Conservation (phyloP, 2,888 invertebrate genomes). For the Zygogramma bicolorata region DNA sequence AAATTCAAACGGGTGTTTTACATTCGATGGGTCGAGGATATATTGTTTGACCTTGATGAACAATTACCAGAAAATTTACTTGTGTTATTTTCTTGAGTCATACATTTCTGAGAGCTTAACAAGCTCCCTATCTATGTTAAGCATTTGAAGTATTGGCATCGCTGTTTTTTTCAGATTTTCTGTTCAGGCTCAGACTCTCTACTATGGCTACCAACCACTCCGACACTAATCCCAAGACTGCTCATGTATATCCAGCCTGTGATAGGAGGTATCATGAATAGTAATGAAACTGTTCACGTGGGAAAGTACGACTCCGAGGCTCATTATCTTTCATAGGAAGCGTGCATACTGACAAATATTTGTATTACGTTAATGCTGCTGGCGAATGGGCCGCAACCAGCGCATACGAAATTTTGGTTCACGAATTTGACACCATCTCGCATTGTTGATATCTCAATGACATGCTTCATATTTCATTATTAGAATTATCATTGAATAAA, state of each 20-base stretch:
- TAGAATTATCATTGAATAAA: too few relatives aligned
- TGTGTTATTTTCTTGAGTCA: too few relatives aligned
- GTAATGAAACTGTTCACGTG: constrained; percentile 1
- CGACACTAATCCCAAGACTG: not conserved
- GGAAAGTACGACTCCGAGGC: not conserved
- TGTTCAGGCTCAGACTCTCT: not conserved
- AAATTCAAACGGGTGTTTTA: too few relatives aligned
- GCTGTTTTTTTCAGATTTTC: constrained; percentile 18
- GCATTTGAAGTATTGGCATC: too few relatives aligned
- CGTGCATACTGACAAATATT: constrained; percentile 3
- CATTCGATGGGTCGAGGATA: too few relatives aligned
- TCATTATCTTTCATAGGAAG: constrained; percentile 6
- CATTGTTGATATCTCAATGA: too few relatives aligned
- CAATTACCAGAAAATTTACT: too few relatives aligned
- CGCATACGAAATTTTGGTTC: not conserved
- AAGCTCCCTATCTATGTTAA: too few relatives aligned
- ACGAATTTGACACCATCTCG: not conserved
- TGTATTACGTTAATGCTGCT: not conserved
- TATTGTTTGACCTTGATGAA: too few relatives aligned
- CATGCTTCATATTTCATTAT: too few relatives aligned
- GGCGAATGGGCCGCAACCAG: not conserved
- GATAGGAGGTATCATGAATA: constrained; percentile 1
- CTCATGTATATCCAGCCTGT: not conserved
- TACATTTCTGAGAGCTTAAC: too few relatives aligned
- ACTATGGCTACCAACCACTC: not conserved